Evolutionary conservation across 2,888 invertebrate genomes (phyloP), one percentile per base, ranked within the genome.

Genomic region (Drosophila robusta): DNA sequence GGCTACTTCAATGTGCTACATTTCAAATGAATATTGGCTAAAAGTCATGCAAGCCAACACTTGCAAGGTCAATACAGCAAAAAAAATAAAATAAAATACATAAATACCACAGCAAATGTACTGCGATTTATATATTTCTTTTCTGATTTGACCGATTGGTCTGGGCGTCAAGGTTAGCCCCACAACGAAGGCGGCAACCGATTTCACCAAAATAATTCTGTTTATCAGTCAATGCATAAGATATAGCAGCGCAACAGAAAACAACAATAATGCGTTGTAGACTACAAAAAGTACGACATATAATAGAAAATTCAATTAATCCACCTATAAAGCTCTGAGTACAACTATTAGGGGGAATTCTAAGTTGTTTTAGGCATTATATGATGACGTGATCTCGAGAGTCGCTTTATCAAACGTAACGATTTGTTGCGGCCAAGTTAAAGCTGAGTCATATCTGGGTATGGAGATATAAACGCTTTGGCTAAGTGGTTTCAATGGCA

Each of bases 91-190:
- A 22, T 3, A 29, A 29, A 9, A 38, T 11, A 46, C 38, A 42
- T 29, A 38, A 42, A 45, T 29, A 49, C 22, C 14, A 11, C 49
- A 12, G 32, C 54, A 58, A 66, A 29, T 55, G 51, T 52, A 50
- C 39, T 64, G 56, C 54, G 44, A 12, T 63, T 60, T 62, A 14
- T 34, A 39, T 42, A 9, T 41, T 55, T 16, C 54, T 65, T 69
- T 69, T 55, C 39, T 41, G 60, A 65, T 61, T 72, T 87, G 83
- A 86, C 86, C 80, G 87, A 87, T 87, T 87, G 87, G 69, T 70
- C 45, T 50, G 32, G 63, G 29, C 70, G 75, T 83, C 87, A 87
- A 87, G 86, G 87, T 71, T 79, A 75, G 46, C 26, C 1, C 22
- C 51, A 16, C 24, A 36, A 34, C 24, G 24, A 34, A 58, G 26